These are phyloP conservation scores for Artemia sinica DNA, from an alignment of 2,888 invertebrate genomes.

Conservation along the genomic window DNA sequence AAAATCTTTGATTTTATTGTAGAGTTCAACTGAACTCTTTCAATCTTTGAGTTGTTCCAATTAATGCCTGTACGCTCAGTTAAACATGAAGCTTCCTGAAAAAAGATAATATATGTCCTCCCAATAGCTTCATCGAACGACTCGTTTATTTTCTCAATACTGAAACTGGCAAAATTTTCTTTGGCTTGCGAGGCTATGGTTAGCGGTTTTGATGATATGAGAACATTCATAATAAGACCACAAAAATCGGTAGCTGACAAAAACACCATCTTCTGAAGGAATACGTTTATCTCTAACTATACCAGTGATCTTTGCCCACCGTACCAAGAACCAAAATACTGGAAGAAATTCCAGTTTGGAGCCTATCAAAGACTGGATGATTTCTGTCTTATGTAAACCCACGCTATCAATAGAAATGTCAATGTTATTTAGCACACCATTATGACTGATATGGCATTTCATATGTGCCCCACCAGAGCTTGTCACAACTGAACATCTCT, in stretches of 20 bases:
- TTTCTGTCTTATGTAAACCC: constrained; percentile 10
- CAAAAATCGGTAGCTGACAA: constrained; percentile 14
- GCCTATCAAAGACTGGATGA: not conserved
- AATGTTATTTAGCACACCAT: not conserved
- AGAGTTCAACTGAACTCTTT: too few species aligned
- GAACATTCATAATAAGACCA: constrained; percentile 14
- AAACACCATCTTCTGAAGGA: not conserved
- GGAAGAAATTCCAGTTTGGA: not conserved
- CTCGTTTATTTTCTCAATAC: too few species aligned
- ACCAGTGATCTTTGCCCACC: not conserved
- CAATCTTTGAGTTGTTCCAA: too few species aligned
- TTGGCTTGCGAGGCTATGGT: not conserved
- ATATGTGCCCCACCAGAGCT: not conserved
- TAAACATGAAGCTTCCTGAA: too few species aligned
- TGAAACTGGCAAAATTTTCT: not conserved
- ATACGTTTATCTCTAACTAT: constrained; percentile 16
- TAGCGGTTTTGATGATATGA: too few species aligned
- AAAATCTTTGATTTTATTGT: too few species aligned
- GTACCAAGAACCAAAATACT: constrained; percentile 15
- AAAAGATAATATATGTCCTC: too few species aligned
- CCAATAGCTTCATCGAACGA: too few species aligned
- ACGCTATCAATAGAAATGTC: constrained; percentile 6
- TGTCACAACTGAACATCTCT: too few species aligned
- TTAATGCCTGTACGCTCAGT: too few species aligned
- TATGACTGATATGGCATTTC: not conserved